Evolutionary conservation across 2,888 invertebrate genomes (phyloP), one percentile per base, ranked within the genome.

Genomic region (Philopedon plagiatum): DNA sequence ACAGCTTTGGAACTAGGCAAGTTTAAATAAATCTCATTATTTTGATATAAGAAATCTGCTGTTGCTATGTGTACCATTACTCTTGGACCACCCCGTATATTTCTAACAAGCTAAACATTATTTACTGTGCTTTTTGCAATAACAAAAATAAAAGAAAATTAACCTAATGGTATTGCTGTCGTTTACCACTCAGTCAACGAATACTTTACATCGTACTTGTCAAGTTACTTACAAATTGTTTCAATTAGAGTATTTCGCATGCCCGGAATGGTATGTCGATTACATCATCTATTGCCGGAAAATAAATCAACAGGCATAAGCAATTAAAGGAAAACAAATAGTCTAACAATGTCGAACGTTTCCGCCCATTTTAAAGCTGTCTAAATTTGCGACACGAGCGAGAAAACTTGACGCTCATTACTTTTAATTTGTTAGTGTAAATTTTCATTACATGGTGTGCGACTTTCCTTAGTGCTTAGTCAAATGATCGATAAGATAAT

Each of bases 221-320:
- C 51, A 51, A 51, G 29, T 54, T 7, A 29, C 51, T 54, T 54
- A 54, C 51, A 54, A 54, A 54, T 54, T 54, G 26, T 54, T 54
- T 54, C 51, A 29, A 54, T 54, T 54, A 29, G 51, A 18, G 29
- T 54, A n/a, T 54, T 54, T 9, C 29, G 15, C 51, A 54, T 54
- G 51, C 29, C 29, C 11, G 15, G n/a, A n/a, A 29, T 29, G 29
- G 18, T 1, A 26, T 54, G 29, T 54, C 29, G 15, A 54, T 54
- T 32, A 54, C 51, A 2, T 9, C 51, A 32, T 11, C 51, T 29
- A 54, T 54, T 29, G 51, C 51, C 29, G 9, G 51, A 29, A 29
- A 54, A 54, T 54, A 54, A 54, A 54, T 54, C 51, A 54, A 29
- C 51, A 54, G 18, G 29, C 51, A 13, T 7, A 54, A 29, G 29